Conservation (phyloP, 2,113 vertebrate genomes). For the Melanerpes aurifrons region DNA sequence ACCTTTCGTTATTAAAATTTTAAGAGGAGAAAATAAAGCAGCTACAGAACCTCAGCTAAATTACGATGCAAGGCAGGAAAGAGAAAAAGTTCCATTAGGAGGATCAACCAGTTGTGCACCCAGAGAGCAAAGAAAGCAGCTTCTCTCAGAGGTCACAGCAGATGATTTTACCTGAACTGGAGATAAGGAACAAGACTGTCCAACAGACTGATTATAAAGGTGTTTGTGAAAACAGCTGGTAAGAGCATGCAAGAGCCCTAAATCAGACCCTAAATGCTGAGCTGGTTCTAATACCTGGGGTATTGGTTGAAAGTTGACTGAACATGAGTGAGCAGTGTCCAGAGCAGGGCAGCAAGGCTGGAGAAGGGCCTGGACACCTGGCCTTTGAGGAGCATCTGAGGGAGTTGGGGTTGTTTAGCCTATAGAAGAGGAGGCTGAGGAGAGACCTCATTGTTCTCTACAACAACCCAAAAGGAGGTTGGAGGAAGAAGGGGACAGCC, state of each 20-base stretch:
- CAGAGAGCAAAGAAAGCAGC: not conserved
- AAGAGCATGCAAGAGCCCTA: not conserved
- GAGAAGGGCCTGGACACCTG: too few relatives aligned
- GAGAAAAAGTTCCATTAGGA: not conserved
- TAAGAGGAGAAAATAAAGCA: not conserved
- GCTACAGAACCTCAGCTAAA: not conserved
- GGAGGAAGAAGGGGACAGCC: too few relatives aligned
- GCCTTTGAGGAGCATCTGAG: too few relatives aligned
- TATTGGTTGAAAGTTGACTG: too few relatives aligned
- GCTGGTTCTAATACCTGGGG: not conserved
- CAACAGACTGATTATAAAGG: not conserved
- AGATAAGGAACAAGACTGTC: not conserved
- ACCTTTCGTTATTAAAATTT: not conserved
- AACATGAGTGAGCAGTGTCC: too few relatives aligned
- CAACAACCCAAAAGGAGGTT: too few relatives aligned
- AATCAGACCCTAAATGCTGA: not conserved
- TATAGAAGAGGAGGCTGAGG: too few relatives aligned
- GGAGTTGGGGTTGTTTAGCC: too few relatives aligned
- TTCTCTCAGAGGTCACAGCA: not conserved
- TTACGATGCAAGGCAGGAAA: not conserved
- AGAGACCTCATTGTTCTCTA: too few relatives aligned
- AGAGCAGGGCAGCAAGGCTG: too few relatives aligned
- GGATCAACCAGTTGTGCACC: not conserved
- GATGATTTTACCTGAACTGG: not conserved
- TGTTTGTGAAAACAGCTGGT: not conserved